These are phyloP conservation scores for Chaenocephalus aceratus DNA, from an alignment of 2,113 vertebrate species.

Conservation along the genomic window DNA sequence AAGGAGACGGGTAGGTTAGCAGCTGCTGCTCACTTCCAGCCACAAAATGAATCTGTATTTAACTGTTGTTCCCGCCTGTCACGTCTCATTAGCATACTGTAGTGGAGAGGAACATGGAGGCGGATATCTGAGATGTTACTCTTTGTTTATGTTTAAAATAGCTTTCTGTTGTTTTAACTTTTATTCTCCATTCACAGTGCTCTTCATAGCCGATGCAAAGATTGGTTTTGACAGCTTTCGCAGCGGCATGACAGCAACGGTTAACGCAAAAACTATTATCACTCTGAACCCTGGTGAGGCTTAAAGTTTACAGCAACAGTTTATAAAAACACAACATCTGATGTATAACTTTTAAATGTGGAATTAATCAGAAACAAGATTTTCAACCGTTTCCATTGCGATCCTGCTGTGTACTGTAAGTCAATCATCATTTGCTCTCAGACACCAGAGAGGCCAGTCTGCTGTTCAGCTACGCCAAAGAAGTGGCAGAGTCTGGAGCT, in stretches of 20 bases:
- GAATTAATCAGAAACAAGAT: not conserved
- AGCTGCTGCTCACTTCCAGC: slow-evolving; percentile 39
- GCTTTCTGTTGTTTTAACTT: slow-evolving; percentile 58
- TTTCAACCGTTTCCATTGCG: not conserved
- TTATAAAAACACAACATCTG: not conserved
- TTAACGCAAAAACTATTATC: slow-evolving; percentile 94
- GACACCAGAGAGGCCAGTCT: slow-evolving; percentile 92
- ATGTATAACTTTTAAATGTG: not conserved
- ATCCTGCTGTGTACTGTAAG: not conserved
- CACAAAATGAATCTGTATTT: slow-evolving; percentile 51
- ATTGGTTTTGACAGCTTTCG: slow-evolving; percentile 95
- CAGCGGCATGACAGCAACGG: slow-evolving; percentile 91
- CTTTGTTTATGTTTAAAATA: slow-evolving; percentile 36
- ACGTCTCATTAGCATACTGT: slow-evolving; percentile 44
- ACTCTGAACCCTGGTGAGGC: slow-evolving; percentile 94
- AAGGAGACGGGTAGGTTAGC: slow-evolving; percentile 89
- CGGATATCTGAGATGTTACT: slow-evolving; percentile 52
- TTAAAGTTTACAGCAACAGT: slow-evolving; percentile 12
- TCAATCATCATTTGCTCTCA: slow-evolving; percentile 69
- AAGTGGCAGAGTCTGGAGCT: slow-evolving; percentile 82
- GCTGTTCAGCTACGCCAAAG: slow-evolving; percentile 89
- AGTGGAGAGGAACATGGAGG: slow-evolving; percentile 10
- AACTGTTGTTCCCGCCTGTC: slow-evolving; percentile 62
- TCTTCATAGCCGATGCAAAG: slow-evolving; percentile 94
- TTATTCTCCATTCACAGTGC: slow-evolving; percentile 84